Evolutionary conservation across 2,888 invertebrate genomes (phyloP), one percentile per base, ranked within the genome.

Genomic region (Tanypteryx hageni): DNA sequence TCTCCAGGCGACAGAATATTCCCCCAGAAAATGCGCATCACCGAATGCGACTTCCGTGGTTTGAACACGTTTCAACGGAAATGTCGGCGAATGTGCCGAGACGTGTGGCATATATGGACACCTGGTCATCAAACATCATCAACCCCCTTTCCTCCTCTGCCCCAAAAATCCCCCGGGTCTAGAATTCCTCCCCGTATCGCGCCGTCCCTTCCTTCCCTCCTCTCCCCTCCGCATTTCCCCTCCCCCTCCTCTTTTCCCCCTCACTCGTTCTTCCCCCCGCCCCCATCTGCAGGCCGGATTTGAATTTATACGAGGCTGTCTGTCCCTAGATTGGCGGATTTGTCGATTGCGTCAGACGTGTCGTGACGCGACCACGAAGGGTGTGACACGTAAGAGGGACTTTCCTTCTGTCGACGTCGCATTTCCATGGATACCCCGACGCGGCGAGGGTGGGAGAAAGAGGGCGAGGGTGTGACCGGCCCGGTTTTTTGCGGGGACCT

Each of bases 241-340:
- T 22, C 44, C 13, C 13, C 14, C 82, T 7, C 31, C 44, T 44
- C 82, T 16, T 4, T 31, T 22, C 82, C 3, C 9, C 82, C 10
- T 44, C 31, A 27, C 82, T 31, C 84, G 9, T n/a, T 10, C 44
- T 59, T 14, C 22, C 10, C 31, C 27, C 86, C n/a, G 10, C 4
- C 86, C 0, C 89, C 83, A 31, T 68, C 68, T 68, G 68, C 68
- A 68, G 68, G 22, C 22, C 89, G n/a, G 64, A 89, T 89, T 89
- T 89, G 89, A 89, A 89, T 89, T 89, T 89, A 89, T 89, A 89
- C 89, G 89, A 89, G 89, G 31, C 68, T 89, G 89, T 89, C 89
- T 89, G 89, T 89, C 44, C 44, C 68, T 9, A 44, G 89, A 89
- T 89, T 89, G 89, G 89, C 89, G 89, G 89, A 68, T 89, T 89